Evolutionary conservation across 2,113 vertebrate genomes (phyloP).

Genomic region (Neoarius graeffei): DNA sequence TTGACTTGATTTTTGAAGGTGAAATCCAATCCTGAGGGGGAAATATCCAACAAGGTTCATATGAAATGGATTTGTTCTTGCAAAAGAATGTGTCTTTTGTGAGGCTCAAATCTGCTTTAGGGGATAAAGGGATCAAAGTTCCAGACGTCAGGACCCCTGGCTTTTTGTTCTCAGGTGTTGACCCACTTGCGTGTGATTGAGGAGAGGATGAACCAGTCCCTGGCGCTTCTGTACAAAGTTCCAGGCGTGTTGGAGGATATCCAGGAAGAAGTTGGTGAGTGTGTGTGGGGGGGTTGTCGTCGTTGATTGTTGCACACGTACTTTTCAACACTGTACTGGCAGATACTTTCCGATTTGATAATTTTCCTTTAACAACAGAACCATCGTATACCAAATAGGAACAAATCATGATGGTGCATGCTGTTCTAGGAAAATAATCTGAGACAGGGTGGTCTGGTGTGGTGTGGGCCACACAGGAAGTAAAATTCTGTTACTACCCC

Average conservation of each 20-base stretch:
- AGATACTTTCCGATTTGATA: not conserved
- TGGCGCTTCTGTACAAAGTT: slow-evolving; percentile 95
- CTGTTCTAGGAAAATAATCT: not conserved
- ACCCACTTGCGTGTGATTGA: slow-evolving; percentile 97
- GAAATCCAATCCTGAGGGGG: not conserved
- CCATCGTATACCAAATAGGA: too few relatives aligned
- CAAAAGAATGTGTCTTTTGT: not conserved
- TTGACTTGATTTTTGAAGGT: not conserved
- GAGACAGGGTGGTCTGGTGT: not conserved
- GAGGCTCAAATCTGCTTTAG: not conserved
- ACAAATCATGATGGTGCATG: not conserved
- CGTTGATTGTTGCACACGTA: too few relatives aligned
- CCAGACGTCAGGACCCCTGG: not conserved
- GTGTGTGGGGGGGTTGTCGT: too few relatives aligned
- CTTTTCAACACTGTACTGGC: not conserved
- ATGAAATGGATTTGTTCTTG: slow-evolving; percentile 16
- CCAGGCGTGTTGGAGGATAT: slow-evolving; percentile 92
- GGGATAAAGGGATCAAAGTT: slow-evolving; percentile 32
- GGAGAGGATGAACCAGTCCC: slow-evolving; percentile 97
- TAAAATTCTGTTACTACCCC: not conserved
- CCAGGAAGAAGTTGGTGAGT: slow-evolving; percentile 97
- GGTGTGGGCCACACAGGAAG: not conserved
- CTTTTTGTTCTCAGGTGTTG: slow-evolving; percentile 80
- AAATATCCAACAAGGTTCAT: not conserved
- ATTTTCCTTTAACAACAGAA: too few relatives aligned